Conservation (phyloP, 2,888 invertebrate genomes). For the Caenorhabditis zanzibari region DNA sequence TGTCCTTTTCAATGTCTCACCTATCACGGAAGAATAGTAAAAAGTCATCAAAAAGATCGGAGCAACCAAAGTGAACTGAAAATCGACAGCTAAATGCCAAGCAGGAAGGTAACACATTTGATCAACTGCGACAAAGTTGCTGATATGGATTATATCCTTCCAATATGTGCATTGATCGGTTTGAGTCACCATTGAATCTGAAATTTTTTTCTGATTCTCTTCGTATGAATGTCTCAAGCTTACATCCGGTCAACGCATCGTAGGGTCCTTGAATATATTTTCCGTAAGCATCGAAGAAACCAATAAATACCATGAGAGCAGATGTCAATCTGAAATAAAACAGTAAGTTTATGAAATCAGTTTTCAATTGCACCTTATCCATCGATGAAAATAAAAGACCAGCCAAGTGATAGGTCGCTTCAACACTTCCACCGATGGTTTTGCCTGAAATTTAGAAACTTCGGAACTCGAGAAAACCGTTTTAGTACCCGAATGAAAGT, state of each 20-base stretch:
- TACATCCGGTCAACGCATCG: constrained; percentile 53
- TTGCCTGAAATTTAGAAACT: constrained; percentile 27
- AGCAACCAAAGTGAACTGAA: constrained; percentile 59
- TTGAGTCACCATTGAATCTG: constrained; percentile 47
- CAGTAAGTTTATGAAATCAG: background rate
- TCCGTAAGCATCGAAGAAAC: constrained; percentile 57
- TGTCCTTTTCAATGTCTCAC: background rate
- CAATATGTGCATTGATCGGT: constrained; percentile 62
- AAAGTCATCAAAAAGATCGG: constrained; percentile 54
- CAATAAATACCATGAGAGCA: constrained; percentile 63
- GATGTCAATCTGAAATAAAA: constrained; percentile 51
- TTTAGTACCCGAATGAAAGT: constrained; percentile 26
- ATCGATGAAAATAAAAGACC: constrained; percentile 64
- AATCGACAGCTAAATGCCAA: constrained; percentile 78
- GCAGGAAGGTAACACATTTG: constrained; percentile 83
- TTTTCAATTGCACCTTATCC: constrained; percentile 47
- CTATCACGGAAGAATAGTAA: constrained; percentile 43
- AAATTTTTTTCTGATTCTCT: background rate
- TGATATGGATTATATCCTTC: constrained; percentile 68
- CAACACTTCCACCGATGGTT: constrained; percentile 10
- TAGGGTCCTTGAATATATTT: constrained; percentile 53
- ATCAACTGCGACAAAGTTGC: constrained; percentile 81
- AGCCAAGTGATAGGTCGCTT: constrained; percentile 57
- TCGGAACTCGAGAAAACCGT: too few relatives aligned
- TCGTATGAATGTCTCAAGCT: too few relatives aligned